Percentiles rank a stretch among this genome's conserved stretches.
phyloP scores from a whole-genome alignment of 2,797 vertebrate species.

The Pipistrellus nathusii region DNA sequence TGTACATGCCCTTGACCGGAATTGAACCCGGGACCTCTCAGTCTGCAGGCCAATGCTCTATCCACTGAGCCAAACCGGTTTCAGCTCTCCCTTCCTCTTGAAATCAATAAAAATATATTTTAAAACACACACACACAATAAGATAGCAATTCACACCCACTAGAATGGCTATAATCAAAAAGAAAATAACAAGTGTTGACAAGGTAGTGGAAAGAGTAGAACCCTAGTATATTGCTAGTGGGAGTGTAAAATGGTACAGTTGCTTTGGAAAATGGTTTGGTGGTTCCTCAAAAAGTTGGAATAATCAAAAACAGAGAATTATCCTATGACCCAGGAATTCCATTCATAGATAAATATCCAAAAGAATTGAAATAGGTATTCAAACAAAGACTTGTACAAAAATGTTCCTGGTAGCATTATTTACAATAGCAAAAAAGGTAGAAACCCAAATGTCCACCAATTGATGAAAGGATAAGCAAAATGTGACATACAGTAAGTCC shows the following conservation, averaged over 20 bases:
- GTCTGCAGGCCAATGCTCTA: no score
- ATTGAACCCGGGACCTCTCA: no score
- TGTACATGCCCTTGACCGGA: no score
- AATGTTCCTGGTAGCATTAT: not conserved
- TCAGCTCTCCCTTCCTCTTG: no score
- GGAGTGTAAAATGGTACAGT: not conserved
- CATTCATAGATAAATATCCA: not conserved
- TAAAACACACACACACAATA: no score
- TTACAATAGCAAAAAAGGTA: not conserved
- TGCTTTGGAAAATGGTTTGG: constrained; percentile 24
- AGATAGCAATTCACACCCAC: not conserved
- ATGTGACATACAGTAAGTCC: not conserved
- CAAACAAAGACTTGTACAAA: not conserved
- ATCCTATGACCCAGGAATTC: not conserved
- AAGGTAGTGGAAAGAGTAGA: not conserved
- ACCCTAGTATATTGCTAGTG: not conserved
- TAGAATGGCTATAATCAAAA: not conserved
- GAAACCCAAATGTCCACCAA: not conserved
- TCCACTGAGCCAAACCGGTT: no score
- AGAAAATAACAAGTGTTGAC: not conserved
- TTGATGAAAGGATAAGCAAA: not conserved
- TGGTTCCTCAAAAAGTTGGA: constrained; percentile 1
- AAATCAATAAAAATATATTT: no score
- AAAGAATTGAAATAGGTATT: not conserved
- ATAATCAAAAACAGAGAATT: constrained; percentile 1